phyloP scores from a whole-genome alignment of 2,113 vertebrate species.

The Sarotherodon lohbergeri region DNA sequence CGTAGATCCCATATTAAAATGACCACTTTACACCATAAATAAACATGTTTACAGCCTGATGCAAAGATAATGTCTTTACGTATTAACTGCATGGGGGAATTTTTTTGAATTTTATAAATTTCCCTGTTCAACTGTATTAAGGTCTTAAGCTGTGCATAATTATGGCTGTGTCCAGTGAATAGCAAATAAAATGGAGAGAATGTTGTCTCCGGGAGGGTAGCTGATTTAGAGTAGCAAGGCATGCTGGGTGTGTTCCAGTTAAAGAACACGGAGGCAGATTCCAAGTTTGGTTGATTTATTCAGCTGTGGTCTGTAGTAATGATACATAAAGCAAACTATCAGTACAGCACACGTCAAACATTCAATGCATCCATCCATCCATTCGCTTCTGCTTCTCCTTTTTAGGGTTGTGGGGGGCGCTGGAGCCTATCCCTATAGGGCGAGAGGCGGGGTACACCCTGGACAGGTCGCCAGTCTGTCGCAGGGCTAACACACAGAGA shows the following conservation, averaged over 20 bases:
- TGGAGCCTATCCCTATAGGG: background rate
- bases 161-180: background rate
- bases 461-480: too few relatives aligned
- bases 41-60: background rate
- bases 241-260: background rate
- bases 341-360: background rate
- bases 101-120: background rate
- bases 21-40: background rate
- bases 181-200: background rate
- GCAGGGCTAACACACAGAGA: too few relatives aligned
- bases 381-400: fast-evolving
- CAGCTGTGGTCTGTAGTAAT: background rate
- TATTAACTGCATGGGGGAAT: background rate
- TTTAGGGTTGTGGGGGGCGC: fast-evolving
- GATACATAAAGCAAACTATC: background rate
- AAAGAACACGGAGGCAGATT: background rate
- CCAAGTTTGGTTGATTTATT: background rate
- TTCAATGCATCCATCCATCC: background rate
- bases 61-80: background rate
- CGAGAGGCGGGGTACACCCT: too few relatives aligned
- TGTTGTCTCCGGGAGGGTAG: background rate
- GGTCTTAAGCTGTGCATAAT: background rate
- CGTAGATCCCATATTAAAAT: background rate
- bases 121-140: background rate
- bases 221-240: background rate